Conservation (phyloP, 2,113 vertebrate genomes). For the Cebus imitator region DNA sequence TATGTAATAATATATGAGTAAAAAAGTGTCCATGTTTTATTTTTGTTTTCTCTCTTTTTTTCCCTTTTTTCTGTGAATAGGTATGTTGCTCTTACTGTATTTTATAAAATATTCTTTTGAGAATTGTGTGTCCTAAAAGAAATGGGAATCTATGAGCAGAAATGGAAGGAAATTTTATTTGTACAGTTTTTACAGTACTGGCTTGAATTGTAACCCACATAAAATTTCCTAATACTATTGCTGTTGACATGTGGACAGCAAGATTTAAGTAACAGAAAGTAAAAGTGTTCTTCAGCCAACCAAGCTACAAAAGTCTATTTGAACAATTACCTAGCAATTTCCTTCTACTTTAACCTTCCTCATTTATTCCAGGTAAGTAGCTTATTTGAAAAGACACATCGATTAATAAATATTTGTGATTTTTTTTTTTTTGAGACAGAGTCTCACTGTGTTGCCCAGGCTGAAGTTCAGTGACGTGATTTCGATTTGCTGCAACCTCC, state of each 20-base stretch:
- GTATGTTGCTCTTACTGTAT: not conserved
- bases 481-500: no score
- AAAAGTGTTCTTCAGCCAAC: not conserved
- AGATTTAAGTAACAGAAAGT: constrained; percentile 45
- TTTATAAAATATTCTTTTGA: constrained; percentile 42
- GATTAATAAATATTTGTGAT: not conserved
- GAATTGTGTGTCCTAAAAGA: constrained; percentile 6
- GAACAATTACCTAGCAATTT: not conserved
- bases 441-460: no score
- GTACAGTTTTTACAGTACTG: not conserved
- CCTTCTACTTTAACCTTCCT: not conserved
- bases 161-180: not conserved
- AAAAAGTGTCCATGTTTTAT: not conserved
- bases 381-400: constrained; percentile 8
- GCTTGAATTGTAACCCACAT: not conserved
- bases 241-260: not conserved
- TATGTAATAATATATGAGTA: constrained; percentile 31
- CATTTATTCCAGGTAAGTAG: not conserved
- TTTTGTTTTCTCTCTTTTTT: not conserved
- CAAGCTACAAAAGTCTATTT: not conserved
- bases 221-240: not conserved
- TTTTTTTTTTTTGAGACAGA: no score
- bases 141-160: not conserved
- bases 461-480: no score
- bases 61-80: not conserved